Evolutionary conservation across 2,113 vertebrate species (phyloP).

Genomic region (Charina bottae): DNA sequence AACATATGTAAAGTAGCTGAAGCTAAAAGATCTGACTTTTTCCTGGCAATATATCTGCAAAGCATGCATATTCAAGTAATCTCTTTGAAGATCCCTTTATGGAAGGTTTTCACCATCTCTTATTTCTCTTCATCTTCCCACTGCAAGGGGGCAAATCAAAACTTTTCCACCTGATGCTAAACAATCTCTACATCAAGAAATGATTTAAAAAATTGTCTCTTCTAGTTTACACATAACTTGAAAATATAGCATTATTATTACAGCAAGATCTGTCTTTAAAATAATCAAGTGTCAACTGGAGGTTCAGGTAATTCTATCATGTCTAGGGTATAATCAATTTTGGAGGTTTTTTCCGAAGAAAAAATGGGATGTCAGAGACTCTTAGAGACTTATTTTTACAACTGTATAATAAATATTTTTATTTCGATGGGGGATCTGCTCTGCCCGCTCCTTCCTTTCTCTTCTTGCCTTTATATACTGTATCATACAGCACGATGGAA

Average conservation of each 20-base stretch:
- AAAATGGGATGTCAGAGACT: not conserved
- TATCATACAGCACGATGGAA: no score
- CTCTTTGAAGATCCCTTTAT: not conserved
- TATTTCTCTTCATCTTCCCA: not conserved
- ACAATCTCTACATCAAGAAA: not conserved
- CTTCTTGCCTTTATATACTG: not conserved
- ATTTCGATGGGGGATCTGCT: no score
- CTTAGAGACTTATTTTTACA: not conserved
- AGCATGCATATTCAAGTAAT: no score
- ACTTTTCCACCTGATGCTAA: not conserved
- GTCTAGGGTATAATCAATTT: not conserved
- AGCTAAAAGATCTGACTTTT: not conserved
- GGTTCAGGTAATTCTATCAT: no score
- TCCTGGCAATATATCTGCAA: not conserved
- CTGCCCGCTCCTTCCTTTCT: not conserved
- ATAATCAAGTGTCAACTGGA: not conserved
- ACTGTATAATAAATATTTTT: not conserved
- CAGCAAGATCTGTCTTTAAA: not conserved
- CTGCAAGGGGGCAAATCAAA: not conserved
- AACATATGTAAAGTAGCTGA: not conserved
- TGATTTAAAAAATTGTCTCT: not conserved
- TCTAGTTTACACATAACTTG: not conserved
- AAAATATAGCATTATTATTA: not conserved
- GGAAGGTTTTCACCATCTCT: not conserved
- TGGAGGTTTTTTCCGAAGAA: not conserved